Base-by-base conservation (phyloP, 2,113 vertebrate species). In the Melanostigma gelatinosum region DNA sequence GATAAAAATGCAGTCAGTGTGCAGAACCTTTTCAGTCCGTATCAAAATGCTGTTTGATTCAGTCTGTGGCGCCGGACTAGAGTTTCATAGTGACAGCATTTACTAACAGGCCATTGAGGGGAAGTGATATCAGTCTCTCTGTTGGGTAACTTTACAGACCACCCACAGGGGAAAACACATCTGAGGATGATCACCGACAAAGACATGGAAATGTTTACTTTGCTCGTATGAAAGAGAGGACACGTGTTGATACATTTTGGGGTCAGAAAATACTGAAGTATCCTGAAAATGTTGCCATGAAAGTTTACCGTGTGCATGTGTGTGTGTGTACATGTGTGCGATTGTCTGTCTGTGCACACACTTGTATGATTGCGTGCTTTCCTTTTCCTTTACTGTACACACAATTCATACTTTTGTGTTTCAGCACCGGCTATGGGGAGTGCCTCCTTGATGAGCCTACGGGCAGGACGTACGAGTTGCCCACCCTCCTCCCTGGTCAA, bases 361-460 rank as follows among this genome's bases (percentile, higher is more conserved):
- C 10, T 54, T 66, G 10, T 27, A 16, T 66, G 18, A 8, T 13
- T 67, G 58, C 77, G 1, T 77, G 4, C 36, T 81, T 71, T 69
- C 9, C 4, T 68, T 72, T 78, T 54, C 7, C 61, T 73, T 62
- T 6, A 34, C 44, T 24, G 38, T 36, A 54, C 27, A 38, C 22
- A 52, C n/a, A 34, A 38, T n/a, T 67, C 34, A 55, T 63, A 1
- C 9, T 63, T 52, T 7, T 72, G 75, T 65, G 60, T 70, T 68
- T 62, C 69, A 99, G 98, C 83, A 97, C 96, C 62, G 98, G 98
- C 57, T 97, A 99, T 76, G 98, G 97, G 62, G 98, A 99, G 79
- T 99, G 98, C 85, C 96, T 99, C 22, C 94, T 99, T 40, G 98
- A 99, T 79, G 97, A 97, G 88, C 98, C 98, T 1, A 94, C 85